Evolutionary conservation across 1,140 invertebrate genomes (phyloP).

Genomic region (Pogonomyrmex barbatus): DNA sequence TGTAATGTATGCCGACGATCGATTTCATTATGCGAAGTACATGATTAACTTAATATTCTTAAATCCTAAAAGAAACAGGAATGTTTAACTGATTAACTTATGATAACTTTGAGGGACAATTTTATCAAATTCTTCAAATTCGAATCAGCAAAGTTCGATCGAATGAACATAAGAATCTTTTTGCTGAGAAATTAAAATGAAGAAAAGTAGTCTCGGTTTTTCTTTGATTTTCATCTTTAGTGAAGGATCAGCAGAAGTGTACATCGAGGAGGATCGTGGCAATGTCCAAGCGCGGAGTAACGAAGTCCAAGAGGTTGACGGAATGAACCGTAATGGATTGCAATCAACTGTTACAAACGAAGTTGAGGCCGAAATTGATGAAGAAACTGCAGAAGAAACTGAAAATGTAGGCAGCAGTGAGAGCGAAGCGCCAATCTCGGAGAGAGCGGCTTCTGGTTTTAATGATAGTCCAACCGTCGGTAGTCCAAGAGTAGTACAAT

Average conservation of each 20-base stretch:
- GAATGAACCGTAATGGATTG: slow-evolving; percentile 77
- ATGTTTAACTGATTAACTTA: not conserved
- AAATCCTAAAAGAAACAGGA: not conserved
- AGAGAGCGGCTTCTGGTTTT: slow-evolving; percentile 83
- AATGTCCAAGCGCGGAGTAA: slow-evolving; percentile 65
- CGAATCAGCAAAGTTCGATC: not conserved
- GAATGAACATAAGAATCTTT: not conserved
- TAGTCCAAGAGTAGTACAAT: slow-evolving; percentile 85
- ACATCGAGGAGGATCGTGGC: slow-evolving; percentile 78
- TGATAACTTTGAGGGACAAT: not conserved
- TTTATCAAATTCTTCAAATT: not conserved
- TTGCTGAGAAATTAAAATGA: not conserved
- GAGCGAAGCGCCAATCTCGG: slow-evolving; percentile 84
- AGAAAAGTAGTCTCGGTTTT: not conserved
- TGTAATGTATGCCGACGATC: not conserved
- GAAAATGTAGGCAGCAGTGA: slow-evolving; percentile 77
- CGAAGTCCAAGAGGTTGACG: slow-evolving; percentile 69
- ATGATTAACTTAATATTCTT: not conserved
- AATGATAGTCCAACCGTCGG: slow-evolving; percentile 79
- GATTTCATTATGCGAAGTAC: not conserved
- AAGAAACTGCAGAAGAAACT: slow-evolving; percentile 66
- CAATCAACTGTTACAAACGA: slow-evolving; percentile 64
- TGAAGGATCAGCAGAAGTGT: slow-evolving; percentile 82
- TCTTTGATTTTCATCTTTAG: slow-evolving; percentile 66
- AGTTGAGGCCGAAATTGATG: slow-evolving; percentile 69